Evolutionary conservation across 2,888 invertebrate genomes (phyloP), one percentile per base, ranked within the genome.

Genomic region (Hetaerina titia): DNA sequence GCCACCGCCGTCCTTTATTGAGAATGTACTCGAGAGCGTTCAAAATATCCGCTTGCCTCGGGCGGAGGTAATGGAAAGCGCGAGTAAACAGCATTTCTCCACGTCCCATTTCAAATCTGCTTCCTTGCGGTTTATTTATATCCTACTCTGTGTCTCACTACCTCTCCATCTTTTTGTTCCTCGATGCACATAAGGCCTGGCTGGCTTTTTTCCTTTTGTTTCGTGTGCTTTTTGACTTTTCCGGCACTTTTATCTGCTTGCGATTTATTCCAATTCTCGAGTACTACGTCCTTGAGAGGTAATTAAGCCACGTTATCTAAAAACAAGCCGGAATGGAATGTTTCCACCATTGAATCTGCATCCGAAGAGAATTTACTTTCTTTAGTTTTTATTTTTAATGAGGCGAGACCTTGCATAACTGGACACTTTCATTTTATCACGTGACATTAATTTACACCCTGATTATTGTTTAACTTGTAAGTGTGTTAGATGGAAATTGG

Each of bases 21-120:
- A 56, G 92, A 69, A 69, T 92, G 92, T 92, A 74, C 69, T 92
- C 92, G 15, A 19, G 90, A 45, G 64, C 64, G 63, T 90, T 90
- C 90, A 63, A 60, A 60, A 22, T 63, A 45, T 45, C 90, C 90
- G 25, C 90, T 60, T 13, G n/a, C 92, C 74, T 74, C 56, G 56
- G 69, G 56, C 22, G 17, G 89, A 89, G 57, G 89, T 89, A 89
- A 89, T 89, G 89, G 89, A 89, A 89, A 89, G 57, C n/a, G 57
- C 45, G 56, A 57, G 89, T 89, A 89, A 89, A 89, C 58, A 89
- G 69, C 45, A 22, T 74, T 69, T 92, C 69, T 64, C 74, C 81
- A 81, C 74, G 57, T 74, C 69, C 92, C 56, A 69, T 69, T 92
- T 92, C 92, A 22, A 92, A 92, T 57, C 92, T 81, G 25, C 31